Base-by-base conservation (phyloP, 2,113 vertebrate species). In the Pterophyllum scalare region DNA sequence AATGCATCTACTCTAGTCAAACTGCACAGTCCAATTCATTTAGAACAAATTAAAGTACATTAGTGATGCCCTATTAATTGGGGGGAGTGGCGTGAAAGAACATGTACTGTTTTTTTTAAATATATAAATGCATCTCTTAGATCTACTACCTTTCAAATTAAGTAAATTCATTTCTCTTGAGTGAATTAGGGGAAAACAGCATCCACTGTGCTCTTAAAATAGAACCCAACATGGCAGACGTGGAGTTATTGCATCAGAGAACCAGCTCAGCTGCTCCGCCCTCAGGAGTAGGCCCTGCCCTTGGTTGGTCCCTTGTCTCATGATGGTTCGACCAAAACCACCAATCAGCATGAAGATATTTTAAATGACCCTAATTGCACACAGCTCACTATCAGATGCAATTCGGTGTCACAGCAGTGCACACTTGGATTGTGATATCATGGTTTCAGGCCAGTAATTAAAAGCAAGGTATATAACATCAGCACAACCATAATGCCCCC, bases 401-500 rank as follows among this genome's bases (percentile, higher is more conserved):
- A 12, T 70, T 49, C 17, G 15, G 17, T 43, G 46, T 79, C 76
- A 76, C 49, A 76, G 65, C 57, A 33, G 61, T 6, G 26, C 38
- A 43, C 38, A 40, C 57, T 76, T 80, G 61, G 62, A 56, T 83
- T 61, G 61, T 64, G n/a, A 88, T 24, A 59, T 67, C 3, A 52
- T 33, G 2, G 80, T 60, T 43, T 82, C 59, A 61, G 67, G 49
- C 6, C 59, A 79, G 81, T 89, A 33, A 92, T 92, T 91, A 84
- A 82, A 85, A 85, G 17, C 2, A 28, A 79, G 70, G 72, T 14
- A 75, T 77, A 38, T 24, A 80, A 67, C 79, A 38, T 78, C 76
- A 80, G 61, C 80, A 62, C n/a, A 72, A 28, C 14, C 35, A 59
- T 59, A 22, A 65, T 33, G 22, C 61, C 85, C 78, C 78, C 43